phyloP scores from a whole-genome alignment of 2,113 vertebrate species.

The Stegostoma tigrinum region DNA sequence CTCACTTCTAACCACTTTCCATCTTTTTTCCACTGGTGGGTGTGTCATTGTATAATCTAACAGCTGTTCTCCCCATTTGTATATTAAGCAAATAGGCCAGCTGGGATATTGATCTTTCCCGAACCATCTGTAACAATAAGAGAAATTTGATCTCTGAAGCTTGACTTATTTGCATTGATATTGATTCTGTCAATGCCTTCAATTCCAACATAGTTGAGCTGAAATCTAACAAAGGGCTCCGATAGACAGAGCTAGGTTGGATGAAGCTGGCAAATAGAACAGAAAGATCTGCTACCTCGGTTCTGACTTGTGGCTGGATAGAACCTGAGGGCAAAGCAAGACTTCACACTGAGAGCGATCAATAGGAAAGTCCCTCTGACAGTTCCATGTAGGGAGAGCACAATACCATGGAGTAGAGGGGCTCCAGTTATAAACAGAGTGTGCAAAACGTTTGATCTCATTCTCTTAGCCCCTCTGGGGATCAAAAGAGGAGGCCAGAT shows the following conservation, averaged over 20 bases:
- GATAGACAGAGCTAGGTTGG: not conserved
- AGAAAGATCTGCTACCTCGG: not conserved
- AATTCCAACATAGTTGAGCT: not conserved
- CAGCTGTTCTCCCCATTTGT: not conserved
- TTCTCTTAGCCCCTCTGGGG: not conserved
- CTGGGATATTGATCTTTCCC: not conserved
- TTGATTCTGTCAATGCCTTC: not conserved
- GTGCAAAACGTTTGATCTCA: not conserved
- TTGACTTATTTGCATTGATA: not conserved
- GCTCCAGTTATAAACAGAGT: not conserved
- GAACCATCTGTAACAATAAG: not conserved
- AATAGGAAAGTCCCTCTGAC: not conserved
- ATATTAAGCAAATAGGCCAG: not conserved
- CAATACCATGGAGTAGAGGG: not conserved
- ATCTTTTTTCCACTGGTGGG: not conserved
- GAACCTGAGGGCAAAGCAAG: not conserved
- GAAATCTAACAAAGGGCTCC: not conserved
- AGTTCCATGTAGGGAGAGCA: not conserved
- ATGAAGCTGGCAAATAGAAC: not conserved
- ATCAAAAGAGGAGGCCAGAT: not conserved
- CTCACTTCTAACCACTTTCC: not conserved
- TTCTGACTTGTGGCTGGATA: not conserved
- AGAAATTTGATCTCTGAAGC: not conserved
- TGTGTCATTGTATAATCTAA: not conserved
- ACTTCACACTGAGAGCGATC: not conserved